Conservation (phyloP, 2,888 invertebrate species). For the Caenorhabditis imperialis region DNA sequence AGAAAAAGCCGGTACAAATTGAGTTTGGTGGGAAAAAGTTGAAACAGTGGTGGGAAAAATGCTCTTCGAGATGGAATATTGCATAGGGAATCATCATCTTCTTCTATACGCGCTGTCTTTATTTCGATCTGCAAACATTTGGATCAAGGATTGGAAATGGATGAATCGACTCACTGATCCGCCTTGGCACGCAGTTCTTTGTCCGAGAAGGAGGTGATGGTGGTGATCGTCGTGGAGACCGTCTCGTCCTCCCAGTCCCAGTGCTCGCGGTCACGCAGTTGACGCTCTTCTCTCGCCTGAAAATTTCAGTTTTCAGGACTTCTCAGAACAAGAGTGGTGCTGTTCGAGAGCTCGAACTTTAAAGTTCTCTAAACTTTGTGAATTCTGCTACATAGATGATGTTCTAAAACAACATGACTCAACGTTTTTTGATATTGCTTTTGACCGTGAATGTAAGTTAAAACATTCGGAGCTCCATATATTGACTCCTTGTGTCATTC, state of each 20-base stretch:
- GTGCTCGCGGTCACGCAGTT: slow-evolving; percentile 53
- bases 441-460: too few species aligned
- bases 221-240: slow-evolving; percentile 57
- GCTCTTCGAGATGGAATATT: slow-evolving; percentile 37
- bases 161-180: slow-evolving; percentile 19
- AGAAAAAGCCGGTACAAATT: slow-evolving; percentile 7
- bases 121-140: slow-evolving; percentile 32
- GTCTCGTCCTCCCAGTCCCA: slow-evolving; percentile 70
- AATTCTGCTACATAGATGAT: too few species aligned
- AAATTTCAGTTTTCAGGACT: too few species aligned
- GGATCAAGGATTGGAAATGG: neutral
- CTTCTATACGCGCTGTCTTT: neutral
- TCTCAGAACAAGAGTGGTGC: too few species aligned
- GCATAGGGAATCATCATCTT: slow-evolving; percentile 17
- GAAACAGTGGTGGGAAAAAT: slow-evolving; percentile 10
- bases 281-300: slow-evolving; percentile 53
- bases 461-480: too few species aligned
- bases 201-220: slow-evolving; percentile 57
- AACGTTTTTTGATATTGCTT: too few species aligned
- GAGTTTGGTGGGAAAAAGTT: neutral
- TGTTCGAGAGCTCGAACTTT: too few species aligned
- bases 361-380: too few species aligned
- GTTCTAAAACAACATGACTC: too few species aligned
- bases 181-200: slow-evolving; percentile 51
- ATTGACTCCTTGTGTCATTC: too few species aligned